Conservation (phyloP, 2,797 vertebrate species). For the Urophycis tenuis region DNA sequence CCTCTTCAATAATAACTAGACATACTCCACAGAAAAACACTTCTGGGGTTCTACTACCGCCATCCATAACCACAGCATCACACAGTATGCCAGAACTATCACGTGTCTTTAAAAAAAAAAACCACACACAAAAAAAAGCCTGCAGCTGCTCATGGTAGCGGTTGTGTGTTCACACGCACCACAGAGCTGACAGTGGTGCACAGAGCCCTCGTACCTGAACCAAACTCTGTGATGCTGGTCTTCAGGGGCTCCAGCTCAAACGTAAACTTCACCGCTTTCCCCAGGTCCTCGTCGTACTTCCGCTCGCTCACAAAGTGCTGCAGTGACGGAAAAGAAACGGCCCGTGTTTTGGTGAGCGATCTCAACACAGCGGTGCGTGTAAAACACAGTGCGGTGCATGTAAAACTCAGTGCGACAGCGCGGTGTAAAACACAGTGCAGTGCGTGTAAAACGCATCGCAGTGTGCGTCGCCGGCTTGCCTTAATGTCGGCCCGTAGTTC, state of each 20-base stretch:
- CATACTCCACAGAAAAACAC: neutral
- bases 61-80: neutral
- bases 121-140: no score
- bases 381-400: neutral
- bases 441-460: neutral
- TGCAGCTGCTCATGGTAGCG: neutral
- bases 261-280: slow-evolving; percentile 82
- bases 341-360: neutral
- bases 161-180: neutral
- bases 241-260: slow-evolving; percentile 84
- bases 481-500: slow-evolving; percentile 95
- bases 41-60: neutral
- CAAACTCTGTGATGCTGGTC: slow-evolving; percentile 78
- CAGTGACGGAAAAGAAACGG: neutral
- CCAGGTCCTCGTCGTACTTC: slow-evolving; percentile 93
- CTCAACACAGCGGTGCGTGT: neutral
- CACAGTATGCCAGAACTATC: neutral
- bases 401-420: neutral
- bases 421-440: neutral
- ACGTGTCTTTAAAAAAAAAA: no score
- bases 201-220: slow-evolving; percentile 74
- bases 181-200: neutral
- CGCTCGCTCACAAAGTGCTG: slow-evolving; percentile 96
- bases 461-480: slow-evolving; percentile 53
- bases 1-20: no score